These are phyloP conservation scores for Onychomys leucogaster DNA, from an alignment of 2,797 vertebrate species.

Conservation along the genomic window DNA sequence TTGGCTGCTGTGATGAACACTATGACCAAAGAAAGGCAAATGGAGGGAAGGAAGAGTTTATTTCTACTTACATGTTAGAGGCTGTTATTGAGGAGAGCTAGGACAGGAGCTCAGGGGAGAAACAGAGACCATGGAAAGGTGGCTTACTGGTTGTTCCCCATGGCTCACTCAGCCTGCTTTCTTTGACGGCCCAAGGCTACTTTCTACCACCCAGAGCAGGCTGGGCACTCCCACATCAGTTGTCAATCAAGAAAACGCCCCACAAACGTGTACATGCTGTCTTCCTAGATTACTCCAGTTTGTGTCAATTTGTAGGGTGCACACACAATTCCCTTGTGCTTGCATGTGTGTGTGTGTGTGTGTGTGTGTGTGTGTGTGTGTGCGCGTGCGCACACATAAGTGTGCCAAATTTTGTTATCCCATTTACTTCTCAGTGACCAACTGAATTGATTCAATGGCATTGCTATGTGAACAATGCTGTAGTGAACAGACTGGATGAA, in stretches of 20 bases:
- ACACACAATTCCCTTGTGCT: background rate
- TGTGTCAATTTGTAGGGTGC: background rate
- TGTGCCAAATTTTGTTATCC: background rate
- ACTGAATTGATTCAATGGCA: background rate
- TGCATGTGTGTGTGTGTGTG: background rate
- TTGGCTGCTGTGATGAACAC: background rate
- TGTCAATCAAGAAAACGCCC: background rate
- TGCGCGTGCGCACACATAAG: background rate
- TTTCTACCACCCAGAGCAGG: background rate
- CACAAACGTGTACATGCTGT: background rate
- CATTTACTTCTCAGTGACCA: background rate
- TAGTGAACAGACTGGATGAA: too few species aligned
- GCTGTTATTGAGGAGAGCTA: background rate
- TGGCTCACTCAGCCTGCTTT: background rate
- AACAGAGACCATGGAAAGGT: background rate
- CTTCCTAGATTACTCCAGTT: background rate
- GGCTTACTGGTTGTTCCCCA: background rate
- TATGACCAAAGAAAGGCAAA: background rate
- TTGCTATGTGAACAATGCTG: background rate
- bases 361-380: background rate
- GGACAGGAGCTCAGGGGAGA: background rate
- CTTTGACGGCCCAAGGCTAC: background rate
- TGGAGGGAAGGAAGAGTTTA: background rate
- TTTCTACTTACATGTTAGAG: background rate
- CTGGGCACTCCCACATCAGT: background rate